Evolutionary conservation across 2,888 invertebrate genomes (phyloP).

Genomic region (Furcula furcula): DNA sequence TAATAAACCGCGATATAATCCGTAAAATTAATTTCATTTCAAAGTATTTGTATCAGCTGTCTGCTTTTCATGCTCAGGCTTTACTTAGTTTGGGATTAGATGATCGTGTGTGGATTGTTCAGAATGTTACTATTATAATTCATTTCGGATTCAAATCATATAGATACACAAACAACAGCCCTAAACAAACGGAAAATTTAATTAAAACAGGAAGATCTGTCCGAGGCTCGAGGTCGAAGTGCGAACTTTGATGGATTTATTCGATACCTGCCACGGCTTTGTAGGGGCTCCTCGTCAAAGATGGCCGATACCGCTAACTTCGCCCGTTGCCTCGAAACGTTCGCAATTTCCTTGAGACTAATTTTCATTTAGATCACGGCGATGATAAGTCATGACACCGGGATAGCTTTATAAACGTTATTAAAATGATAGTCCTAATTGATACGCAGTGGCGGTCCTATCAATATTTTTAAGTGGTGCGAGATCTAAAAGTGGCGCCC

Average conservation of each 20-base stretch:
- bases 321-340: conserved; percentile 28
- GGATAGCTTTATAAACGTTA: conserved; percentile 12
- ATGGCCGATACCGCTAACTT: conserved; percentile 27
- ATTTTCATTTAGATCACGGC: conserved; percentile 42
- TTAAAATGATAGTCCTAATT: neutral
- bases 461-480: too few species aligned
- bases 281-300: conserved; percentile 34
- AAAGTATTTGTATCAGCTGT: neutral
- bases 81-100: too few species aligned
- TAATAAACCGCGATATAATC: too few species aligned
- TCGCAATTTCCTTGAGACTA: conserved; percentile 38
- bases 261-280: conserved; percentile 34
- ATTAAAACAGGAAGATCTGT: conserved; percentile 16
- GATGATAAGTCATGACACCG: conserved; percentile 24
- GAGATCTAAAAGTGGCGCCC: too few species aligned
- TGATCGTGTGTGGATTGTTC: neutral
- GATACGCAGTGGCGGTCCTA: too few species aligned
- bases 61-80: too few species aligned
- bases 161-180: neutral
- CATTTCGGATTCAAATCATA: neutral
- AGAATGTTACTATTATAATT: neutral
- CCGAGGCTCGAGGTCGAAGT: conserved; percentile 6
- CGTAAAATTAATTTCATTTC: too few species aligned
- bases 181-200: conserved; percentile 22
- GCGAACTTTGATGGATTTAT: conserved; percentile 32